Evolutionary conservation across 2,888 invertebrate species (phyloP), one percentile per base, ranked within the genome.

Genomic region (Nebria salina): DNA sequence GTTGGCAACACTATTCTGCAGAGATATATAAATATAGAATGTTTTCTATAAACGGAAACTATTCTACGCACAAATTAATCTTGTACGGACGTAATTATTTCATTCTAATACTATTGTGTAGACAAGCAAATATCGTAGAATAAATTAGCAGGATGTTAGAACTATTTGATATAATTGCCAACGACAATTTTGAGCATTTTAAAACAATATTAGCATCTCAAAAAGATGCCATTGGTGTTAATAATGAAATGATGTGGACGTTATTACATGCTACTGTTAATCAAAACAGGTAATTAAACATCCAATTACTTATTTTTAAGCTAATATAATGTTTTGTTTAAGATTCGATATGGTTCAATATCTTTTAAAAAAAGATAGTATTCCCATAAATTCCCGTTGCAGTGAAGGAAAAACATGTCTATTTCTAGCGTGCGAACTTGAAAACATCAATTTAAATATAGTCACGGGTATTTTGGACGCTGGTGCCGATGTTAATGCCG

Each of bases 341-440:
- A 82, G 82, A 9, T 42, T 75, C n/a, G 81, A 82, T 26, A 77
- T 81, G 72, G 65, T 81, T n/a, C 20, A 74, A n/a, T 77, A 77
- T 43, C 54, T 82, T 26, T 65, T 82, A 13, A 64, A 64, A 65
- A 68, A 73, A 26, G 70, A 81, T 13, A 20, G 77, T 34, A 43
- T 65, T 0, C 72, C 81, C 41, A 15, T 82, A 1, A 77, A 82
- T 75, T 74, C 64, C 0, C 70, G 75, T n/a, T 77, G 77, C 41
- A 43, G 43, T 34, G 77, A 76, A 15, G 82, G 82, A 5, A 72
- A 77, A 41, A 81, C 82, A 25, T 20, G 77, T 64, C 72, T 82
- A 72, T 65, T 73, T 20, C 43, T 77, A 9, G 82, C 82, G 1
- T 82, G 82, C 11, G 72, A 76, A 65, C 65, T 65, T 65, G 42